Percentiles rank a stretch among this genome's conserved stretches.
These are phyloP conservation scores for Teleogryllus oceanicus DNA, from an alignment of 2,888 invertebrate species.

Conservation along the genomic window DNA sequence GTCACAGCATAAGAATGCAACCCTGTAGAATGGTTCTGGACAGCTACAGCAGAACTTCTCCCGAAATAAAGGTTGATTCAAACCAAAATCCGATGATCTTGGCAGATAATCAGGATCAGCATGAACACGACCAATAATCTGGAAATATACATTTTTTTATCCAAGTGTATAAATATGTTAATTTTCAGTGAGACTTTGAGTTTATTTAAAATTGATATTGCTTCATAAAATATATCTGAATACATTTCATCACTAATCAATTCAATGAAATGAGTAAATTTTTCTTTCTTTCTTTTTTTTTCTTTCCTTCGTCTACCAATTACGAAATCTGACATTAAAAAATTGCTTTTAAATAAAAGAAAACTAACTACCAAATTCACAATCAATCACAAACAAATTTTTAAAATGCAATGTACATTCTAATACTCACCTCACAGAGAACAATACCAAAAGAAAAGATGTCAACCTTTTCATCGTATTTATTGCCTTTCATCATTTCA, in stretches of 20 bases:
- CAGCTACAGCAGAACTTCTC: constrained; percentile 82
- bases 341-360: no score
- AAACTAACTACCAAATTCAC: no score
- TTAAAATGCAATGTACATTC: constrained; percentile 21
- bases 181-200: no score
- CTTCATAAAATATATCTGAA: no score
- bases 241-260: no score
- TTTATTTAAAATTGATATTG: no score
- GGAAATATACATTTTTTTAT: constrained; percentile 37
- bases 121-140: constrained; percentile 91
- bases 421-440: constrained; percentile 73
- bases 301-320: no score
- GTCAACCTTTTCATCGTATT: constrained; percentile 94
- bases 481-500: constrained; percentile 96
- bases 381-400: not conserved
- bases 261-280: no score
- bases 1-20: constrained; percentile 87
- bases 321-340: no score
- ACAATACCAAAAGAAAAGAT: constrained; percentile 95
- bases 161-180: not conserved
- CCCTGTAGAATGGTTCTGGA: constrained; percentile 81
- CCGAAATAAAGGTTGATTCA: constrained; percentile 80
- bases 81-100: constrained; percentile 84
- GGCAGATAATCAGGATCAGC: constrained; percentile 94
- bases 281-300: no score